Evolutionary conservation across 2,888 invertebrate genomes (phyloP).

Genomic region (Protophormia terraenovae): DNA sequence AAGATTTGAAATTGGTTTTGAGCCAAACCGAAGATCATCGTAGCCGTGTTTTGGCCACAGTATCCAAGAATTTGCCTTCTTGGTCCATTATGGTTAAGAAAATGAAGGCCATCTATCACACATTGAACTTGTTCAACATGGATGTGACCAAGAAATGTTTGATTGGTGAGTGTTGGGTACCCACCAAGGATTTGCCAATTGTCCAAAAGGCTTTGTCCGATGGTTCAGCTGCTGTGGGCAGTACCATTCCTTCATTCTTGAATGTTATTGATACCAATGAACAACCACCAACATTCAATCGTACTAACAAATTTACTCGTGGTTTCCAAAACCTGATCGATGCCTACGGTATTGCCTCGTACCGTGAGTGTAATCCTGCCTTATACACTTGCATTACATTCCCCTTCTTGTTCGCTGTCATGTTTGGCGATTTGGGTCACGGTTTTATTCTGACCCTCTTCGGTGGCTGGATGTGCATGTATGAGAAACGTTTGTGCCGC

Average conservation of each 20-base stretch:
- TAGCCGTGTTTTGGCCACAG: slow-evolving; percentile 90
- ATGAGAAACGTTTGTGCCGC: slow-evolving; percentile 89
- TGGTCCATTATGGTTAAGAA: slow-evolving; percentile 93
- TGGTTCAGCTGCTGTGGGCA: slow-evolving; percentile 93
- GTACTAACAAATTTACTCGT: slow-evolving; percentile 94
- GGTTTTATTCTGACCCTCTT: slow-evolving; percentile 92
- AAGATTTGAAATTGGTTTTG: slow-evolving; percentile 90
- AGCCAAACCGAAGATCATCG: slow-evolving; percentile 94
- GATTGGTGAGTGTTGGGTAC: slow-evolving; percentile 95
- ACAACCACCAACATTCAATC: slow-evolving; percentile 95
- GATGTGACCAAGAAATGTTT: slow-evolving; percentile 95
- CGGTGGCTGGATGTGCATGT: slow-evolving; percentile 91
- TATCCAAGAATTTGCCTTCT: slow-evolving; percentile 91
- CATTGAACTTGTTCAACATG: slow-evolving; percentile 95
- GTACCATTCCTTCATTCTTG: slow-evolving; percentile 95
- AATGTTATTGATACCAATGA: slow-evolving; percentile 93
- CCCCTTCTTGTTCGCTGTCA: slow-evolving; percentile 97
- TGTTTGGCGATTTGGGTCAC: slow-evolving; percentile 98
- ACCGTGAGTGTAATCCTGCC: slow-evolving; percentile 96
- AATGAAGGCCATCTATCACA: slow-evolving; percentile 97
- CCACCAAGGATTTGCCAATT: slow-evolving; percentile 86
- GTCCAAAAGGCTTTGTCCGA: slow-evolving; percentile 91
- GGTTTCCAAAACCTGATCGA: slow-evolving; percentile 97
- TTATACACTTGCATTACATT: slow-evolving; percentile 94
- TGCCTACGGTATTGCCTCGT: slow-evolving; percentile 96